Base-by-base conservation (phyloP, 2,888 invertebrate species). In the Sarcophaga carnaria region DNA sequence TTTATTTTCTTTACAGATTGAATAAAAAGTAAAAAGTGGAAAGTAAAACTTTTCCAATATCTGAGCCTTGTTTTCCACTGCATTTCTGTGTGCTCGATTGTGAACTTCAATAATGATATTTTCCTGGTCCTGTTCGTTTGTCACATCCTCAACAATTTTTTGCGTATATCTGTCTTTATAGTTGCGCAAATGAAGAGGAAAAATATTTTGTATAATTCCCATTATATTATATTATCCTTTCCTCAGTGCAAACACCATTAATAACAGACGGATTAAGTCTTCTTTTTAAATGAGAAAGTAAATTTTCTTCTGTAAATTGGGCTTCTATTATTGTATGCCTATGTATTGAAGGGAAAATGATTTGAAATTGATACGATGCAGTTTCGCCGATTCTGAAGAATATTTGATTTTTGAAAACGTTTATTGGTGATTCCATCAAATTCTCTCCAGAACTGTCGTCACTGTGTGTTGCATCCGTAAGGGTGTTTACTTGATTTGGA, bases 41-140 rank as follows among this genome's bases (percentile, higher is more conserved):
- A 84, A 84, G 25, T 81, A 84, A 14, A 60, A 67, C 25, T 59
- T 75, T 45, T 78, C 69, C 8, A 86, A 22, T 27, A 86, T 80
- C 17, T 80, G 80, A 12, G 12, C 20, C 20, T 77, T 80, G 37
- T 89, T 89, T 78, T 89, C 87, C 37, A 47, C 67, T n/a, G 78
- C 59, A 14, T 37, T 37, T 37, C 37, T 1, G 8, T 37, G 37
- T 10, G 37, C 37, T 37, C 37, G 37, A 3, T n/a, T 45, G 17
- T 49, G 47, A 8, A 6, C 6, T 0, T 4, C 27, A 22, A 70
- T 20, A 14, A 86, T 86, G 20, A 85, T 75, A 14, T 74, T 27
- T 62, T 80, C 76, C 27, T 86, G 83, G n/a, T 80, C 22, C 22
- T 76, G 64, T 12, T 86, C 71, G n/a, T 20, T 70, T 3, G 20